phyloP scores from a whole-genome alignment of 2,113 vertebrate genomes.

The Pteronura brasiliensis region DNA sequence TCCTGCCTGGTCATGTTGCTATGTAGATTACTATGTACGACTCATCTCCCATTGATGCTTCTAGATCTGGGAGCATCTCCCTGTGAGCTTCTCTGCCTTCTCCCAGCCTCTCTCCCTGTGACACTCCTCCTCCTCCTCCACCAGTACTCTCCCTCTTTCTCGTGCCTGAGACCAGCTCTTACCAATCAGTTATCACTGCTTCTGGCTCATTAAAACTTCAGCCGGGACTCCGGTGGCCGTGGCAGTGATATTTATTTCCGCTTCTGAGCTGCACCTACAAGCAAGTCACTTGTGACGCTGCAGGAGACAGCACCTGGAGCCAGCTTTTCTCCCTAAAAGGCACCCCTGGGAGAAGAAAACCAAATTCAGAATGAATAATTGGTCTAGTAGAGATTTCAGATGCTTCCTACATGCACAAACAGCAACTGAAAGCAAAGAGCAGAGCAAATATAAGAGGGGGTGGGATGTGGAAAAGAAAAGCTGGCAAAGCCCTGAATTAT shows the following conservation, averaged over 20 bases:
- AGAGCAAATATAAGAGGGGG: neutral
- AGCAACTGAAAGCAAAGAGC: neutral
- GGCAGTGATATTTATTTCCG: neutral
- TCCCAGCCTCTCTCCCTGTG: neutral
- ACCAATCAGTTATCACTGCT: neutral
- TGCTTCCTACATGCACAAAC: neutral
- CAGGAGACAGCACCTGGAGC: neutral
- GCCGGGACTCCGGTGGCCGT: neutral
- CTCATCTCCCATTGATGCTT: neutral
- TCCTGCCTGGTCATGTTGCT: neutral
- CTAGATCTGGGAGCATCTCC: neutral
- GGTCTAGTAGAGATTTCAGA: neutral
- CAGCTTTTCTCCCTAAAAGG: neutral
- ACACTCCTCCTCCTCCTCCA: neutral
- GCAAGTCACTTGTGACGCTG: neutral
- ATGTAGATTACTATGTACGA: neutral
- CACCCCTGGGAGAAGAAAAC: neutral
- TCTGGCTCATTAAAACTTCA: slow-evolving; percentile 48
- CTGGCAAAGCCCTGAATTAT: neutral
- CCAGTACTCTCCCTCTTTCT: neutral
- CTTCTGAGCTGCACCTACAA: neutral
- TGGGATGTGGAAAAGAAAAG: neutral
- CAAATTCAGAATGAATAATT: slow-evolving; percentile 46
- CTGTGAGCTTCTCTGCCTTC: neutral
- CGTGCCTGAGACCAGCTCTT: neutral